phyloP scores from a whole-genome alignment of 1,140 invertebrate genomes.

The Tetraneura akinire region DNA sequence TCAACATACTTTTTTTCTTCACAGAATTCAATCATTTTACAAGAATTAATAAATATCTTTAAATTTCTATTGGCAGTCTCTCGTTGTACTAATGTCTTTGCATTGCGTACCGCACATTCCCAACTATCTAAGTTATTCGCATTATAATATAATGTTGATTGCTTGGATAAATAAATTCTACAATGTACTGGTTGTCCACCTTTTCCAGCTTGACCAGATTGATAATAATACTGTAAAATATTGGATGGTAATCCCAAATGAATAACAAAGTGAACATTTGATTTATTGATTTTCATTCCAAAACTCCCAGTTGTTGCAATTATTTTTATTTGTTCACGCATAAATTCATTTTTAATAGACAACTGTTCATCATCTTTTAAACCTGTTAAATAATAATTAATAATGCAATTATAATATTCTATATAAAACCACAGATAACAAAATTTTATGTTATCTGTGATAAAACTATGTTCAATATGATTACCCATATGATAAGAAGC shows the following conservation, averaged over 20 bases:
- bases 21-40: conserved; percentile 72
- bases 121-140: conserved; percentile 79
- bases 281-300: conserved; percentile 78
- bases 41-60: conserved; percentile 68
- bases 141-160: conserved; percentile 52
- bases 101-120: conserved; percentile 67
- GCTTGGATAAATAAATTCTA: conserved; percentile 72
- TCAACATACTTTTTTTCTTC: conserved; percentile 66
- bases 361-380: conserved; percentile 61
- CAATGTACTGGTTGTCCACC: conserved; percentile 66
- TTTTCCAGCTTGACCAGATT: conserved; percentile 68
- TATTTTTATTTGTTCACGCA: conserved; percentile 65
- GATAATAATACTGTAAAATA: conserved; percentile 65
- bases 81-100: conserved; percentile 63
- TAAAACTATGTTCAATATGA: conserved; percentile 37
- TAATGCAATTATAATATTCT: background rate
- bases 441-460: no score
- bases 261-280: conserved; percentile 80
- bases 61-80: conserved; percentile 65
- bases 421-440: no score
- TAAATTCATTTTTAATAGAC: conserved; percentile 69
- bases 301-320: conserved; percentile 70
- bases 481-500: conserved; percentile 69
- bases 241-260: conserved; percentile 91
- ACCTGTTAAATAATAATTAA: conserved; percentile 57